A percentile compares a stretch with the other conserved stretches of the same genome.
Evolutionary conservation across 2,113 vertebrate species (phyloP).

Genomic region (Syngnathus typhle): DNA sequence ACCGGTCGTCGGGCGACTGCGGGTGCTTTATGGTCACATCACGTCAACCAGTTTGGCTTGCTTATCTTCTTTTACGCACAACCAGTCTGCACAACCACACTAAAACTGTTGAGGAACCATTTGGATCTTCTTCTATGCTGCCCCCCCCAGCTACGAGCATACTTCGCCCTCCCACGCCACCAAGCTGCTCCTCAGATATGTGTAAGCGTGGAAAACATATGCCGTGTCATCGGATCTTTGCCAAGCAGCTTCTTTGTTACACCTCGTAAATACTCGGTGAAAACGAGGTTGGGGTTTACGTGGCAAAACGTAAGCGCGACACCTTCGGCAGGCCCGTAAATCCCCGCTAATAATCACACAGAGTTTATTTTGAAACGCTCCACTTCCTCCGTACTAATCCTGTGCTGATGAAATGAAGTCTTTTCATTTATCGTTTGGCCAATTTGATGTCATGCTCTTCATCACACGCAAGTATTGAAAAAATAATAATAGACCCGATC

Average conservation of each 20-base stretch:
- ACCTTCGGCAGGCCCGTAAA: slow-evolving; percentile 47
- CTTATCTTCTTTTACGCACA: too few relatives aligned
- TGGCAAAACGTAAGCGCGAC: slow-evolving; percentile 24
- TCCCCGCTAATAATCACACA: slow-evolving; percentile 47
- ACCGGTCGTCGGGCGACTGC: too few relatives aligned
- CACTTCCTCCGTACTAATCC: neutral
- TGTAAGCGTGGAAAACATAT: slow-evolving; percentile 23
- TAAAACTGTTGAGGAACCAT: too few relatives aligned
- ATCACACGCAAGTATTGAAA: slow-evolving; percentile 36
- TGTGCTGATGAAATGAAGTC: neutral
- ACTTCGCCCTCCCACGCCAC: neutral
- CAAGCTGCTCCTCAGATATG: slow-evolving; percentile 16
- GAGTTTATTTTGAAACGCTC: neutral
- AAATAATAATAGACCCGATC: slow-evolving; percentile 28
- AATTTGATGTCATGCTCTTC: slow-evolving; percentile 27
- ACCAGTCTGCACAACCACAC: too few relatives aligned
- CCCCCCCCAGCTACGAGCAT: neutral
- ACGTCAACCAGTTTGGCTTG: too few relatives aligned
- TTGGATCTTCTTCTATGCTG: too few relatives aligned
- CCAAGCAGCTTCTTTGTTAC: slow-evolving; percentile 31
- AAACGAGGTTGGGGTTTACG: slow-evolving; percentile 26
- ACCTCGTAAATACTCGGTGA: slow-evolving; percentile 31
- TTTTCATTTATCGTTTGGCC: slow-evolving; percentile 44
- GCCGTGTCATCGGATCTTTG: slow-evolving; percentile 24
- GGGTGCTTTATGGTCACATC: too few relatives aligned